Conservation (phyloP, 2,113 vertebrate genomes). For the Meriones unguiculatus region DNA sequence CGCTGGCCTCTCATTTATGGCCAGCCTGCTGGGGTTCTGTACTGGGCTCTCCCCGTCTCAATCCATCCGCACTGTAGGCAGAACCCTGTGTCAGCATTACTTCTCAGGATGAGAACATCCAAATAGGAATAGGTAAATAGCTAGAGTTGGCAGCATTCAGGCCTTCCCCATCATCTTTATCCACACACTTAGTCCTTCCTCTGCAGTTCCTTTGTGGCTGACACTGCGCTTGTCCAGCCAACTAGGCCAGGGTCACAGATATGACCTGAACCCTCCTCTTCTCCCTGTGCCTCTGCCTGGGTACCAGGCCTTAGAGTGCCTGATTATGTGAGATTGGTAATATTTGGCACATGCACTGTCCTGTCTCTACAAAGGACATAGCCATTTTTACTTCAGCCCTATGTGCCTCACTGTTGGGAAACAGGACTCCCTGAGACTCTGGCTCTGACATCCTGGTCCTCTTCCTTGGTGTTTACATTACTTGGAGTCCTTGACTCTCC, state of each 20-base stretch:
- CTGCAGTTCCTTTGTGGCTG: background rate
- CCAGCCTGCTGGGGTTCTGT: background rate
- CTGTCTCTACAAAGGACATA: background rate
- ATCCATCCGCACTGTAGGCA: background rate
- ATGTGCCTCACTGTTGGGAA: background rate
- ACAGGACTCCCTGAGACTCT: background rate
- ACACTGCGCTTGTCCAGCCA: background rate
- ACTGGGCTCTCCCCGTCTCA: background rate
- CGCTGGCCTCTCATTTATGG: background rate
- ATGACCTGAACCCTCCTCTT: background rate
- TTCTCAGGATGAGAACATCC: background rate
- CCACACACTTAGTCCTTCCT: background rate
- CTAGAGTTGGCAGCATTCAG: background rate
- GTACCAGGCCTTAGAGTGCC: background rate
- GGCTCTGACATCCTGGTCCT: background rate
- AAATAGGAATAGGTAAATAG: background rate
- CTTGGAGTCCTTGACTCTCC: background rate
- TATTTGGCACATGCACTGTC: background rate
- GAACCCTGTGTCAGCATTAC: background rate
- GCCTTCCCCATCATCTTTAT: background rate
- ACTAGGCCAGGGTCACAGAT: background rate
- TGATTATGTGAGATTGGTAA: background rate
- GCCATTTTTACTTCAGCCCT: background rate
- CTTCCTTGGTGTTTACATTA: background rate
- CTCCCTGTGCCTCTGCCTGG: background rate